Evolutionary conservation across 2,113 vertebrate genomes (phyloP), one percentile per base, ranked within the genome.

Genomic region (Serilophus lunatus): DNA sequence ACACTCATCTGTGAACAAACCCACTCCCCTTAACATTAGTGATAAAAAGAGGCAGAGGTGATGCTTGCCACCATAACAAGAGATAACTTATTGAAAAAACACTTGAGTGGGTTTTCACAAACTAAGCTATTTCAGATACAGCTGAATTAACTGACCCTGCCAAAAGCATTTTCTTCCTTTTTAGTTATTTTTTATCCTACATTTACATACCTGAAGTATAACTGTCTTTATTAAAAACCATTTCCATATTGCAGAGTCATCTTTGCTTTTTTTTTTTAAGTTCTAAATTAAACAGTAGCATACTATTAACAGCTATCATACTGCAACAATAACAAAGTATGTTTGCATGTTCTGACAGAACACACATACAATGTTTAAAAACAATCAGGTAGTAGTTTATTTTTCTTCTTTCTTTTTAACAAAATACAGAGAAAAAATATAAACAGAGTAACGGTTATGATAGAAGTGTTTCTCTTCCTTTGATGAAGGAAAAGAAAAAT

Each of bases 101-200:
- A 92, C 49, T 51, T 47, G n/a, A 93, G 47, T n/a, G 24, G 38
- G 69, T 82, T 94, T 90, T 88, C 47, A 42, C 85, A 95, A 95
- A 77, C 42, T 45, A 59, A 96, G 56, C 59, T 90, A 81, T 92
- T 94, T 92, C 50, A 49, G 69, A 50, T 74, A 45, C 19, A 63
- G 84, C 49, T 88, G 85, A 96, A 94, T 56, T 91, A 80, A 90
- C 64, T 76, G 74, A 95, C 33, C 75, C 71, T 89, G 86, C 14
- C 86, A 88, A 69, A 91, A 93, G 40, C 69, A 54, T 42, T 89
- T 50, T 51, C 74, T 42, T 40, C 42, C 69, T 60, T 77, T 92
- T 53, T 51, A 74, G 23, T 57, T 92, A 60, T 47, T 63, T 65
- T 79, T 84, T 65, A 50, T 47, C 71, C 54, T 68, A 63, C 18